Evolutionary conservation across 2,113 vertebrate genomes (phyloP).

Genomic region (Semicossyphus pulcher): DNA sequence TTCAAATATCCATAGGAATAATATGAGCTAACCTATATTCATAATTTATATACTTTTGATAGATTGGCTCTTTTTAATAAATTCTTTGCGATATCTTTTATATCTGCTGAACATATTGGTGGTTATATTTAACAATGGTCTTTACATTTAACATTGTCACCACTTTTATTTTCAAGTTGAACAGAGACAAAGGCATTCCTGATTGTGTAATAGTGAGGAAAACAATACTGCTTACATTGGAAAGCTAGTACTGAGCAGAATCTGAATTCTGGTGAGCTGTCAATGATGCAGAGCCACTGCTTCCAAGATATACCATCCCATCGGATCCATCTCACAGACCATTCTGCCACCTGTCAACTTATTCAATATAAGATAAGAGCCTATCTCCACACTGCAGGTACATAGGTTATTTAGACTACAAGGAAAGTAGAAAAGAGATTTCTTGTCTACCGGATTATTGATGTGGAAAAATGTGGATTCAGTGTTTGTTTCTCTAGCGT

Average conservation of each 20-base stretch:
- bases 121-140: too few relatives aligned
- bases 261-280: slow-evolving; percentile 24
- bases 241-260: slow-evolving; percentile 18
- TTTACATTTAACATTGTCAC: neutral
- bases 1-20: too few relatives aligned
- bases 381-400: slow-evolving; percentile 69
- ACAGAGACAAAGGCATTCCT: neutral
- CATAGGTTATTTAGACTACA: slow-evolving; percentile 65
- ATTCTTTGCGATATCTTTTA: too few relatives aligned
- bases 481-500: slow-evolving; percentile 27
- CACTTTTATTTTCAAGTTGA: neutral
- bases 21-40: too few relatives aligned
- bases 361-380: slow-evolving; percentile 71
- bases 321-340: slow-evolving; percentile 59
- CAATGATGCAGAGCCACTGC: slow-evolving; percentile 43
- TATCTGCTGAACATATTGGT: too few relatives aligned
- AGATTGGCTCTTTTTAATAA: too few relatives aligned
- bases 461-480: slow-evolving; percentile 36
- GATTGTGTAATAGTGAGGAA: slow-evolving; percentile 7
- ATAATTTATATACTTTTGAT: too few relatives aligned
- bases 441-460: slow-evolving; percentile 37
- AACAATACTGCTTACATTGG: slow-evolving; percentile 14
- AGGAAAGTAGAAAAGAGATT: slow-evolving; percentile 33
- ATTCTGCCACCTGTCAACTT: slow-evolving; percentile 58
- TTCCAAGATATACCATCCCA: slow-evolving; percentile 60